Evolutionary conservation across 2,797 vertebrate species (phyloP), one percentile per base, ranked within the genome.

Genomic region (Limosa lapponica): DNA sequence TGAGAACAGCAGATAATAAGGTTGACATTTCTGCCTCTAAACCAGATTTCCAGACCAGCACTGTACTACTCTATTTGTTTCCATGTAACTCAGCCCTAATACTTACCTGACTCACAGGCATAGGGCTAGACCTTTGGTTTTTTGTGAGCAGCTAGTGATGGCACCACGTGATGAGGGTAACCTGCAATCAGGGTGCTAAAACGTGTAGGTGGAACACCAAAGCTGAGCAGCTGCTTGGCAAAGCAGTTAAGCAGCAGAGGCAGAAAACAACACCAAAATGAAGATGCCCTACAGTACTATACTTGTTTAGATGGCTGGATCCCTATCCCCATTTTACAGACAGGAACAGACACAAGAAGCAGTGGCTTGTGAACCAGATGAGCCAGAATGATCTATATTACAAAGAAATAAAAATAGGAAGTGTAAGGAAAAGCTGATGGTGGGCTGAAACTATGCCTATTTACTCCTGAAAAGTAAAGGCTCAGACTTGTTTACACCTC

Each of bases 111-210:
- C 32, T 39, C 69, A 34, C 25, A 28, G 73, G 44, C 23, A 23
- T 25, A 0, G 0, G 30, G 34, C 37, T 44, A 15, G 3, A 13
- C 48, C 11, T 64, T 64, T 64, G 55, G 22, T 11, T 15, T 59
- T 80, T 62, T 73, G 34, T 32, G 27, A 90, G 57, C 44, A 83
- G 57, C 34, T 69, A 54, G 37, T 10, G 22, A 87, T 4, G 36
- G 71, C 43, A 80, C 23, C 8, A 8, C 5, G 25, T 43, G 28
- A 41, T 34, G 48, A 82, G 71, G 46, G 30, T 11, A 44, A 23
- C 28, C 57, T 83, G 49, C 46, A 81, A 22, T 17, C 69, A 51
- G 44, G 15, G 30, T 73, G 52, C 44, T 75, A 36, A 74, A 65
- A 25, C 0, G 1, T 16, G 18, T 3, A 51, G 27, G 10, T 49